phyloP scores from a whole-genome alignment of 2,113 vertebrate genomes.

The Phaethon lepturus region DNA sequence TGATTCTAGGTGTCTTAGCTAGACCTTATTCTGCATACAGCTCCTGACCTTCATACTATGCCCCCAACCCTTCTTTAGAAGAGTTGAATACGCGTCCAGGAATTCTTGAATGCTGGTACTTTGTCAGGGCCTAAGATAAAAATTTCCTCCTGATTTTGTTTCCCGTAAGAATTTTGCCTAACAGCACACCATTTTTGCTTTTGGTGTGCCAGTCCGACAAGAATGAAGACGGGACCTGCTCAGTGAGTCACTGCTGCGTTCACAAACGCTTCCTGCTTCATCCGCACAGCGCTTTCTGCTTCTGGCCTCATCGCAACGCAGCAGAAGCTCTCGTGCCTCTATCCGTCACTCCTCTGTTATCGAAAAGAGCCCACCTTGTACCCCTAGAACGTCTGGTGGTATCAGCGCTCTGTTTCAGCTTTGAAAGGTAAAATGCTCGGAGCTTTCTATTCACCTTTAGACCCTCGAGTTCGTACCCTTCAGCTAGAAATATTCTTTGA shows the following conservation, averaged over 20 bases:
- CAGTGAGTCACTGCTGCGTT: background rate
- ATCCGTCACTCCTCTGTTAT: background rate
- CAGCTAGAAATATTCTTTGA: conserved; percentile 3
- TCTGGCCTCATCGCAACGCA: background rate
- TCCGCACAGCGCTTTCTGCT: background rate
- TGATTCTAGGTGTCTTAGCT: background rate
- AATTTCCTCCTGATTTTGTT: background rate
- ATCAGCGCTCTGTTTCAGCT: background rate
- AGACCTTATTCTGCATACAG: background rate
- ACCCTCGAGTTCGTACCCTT: background rate
- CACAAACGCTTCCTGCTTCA: background rate
- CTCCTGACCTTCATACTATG: background rate
- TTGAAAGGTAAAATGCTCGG: background rate
- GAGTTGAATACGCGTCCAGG: background rate
- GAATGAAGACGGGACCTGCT: background rate
- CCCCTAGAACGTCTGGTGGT: background rate
- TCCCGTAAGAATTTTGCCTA: background rate
- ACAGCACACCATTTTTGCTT: background rate
- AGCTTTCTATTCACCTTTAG: background rate
- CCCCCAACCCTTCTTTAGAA: background rate
- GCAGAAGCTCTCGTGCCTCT: background rate
- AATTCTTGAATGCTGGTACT: background rate
- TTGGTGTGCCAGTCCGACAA: background rate
- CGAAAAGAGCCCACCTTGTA: background rate
- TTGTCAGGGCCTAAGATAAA: background rate